Evolutionary conservation across 1,140 invertebrate species (phyloP), one percentile per base, ranked within the genome.

Genomic region (Atta colombica): DNA sequence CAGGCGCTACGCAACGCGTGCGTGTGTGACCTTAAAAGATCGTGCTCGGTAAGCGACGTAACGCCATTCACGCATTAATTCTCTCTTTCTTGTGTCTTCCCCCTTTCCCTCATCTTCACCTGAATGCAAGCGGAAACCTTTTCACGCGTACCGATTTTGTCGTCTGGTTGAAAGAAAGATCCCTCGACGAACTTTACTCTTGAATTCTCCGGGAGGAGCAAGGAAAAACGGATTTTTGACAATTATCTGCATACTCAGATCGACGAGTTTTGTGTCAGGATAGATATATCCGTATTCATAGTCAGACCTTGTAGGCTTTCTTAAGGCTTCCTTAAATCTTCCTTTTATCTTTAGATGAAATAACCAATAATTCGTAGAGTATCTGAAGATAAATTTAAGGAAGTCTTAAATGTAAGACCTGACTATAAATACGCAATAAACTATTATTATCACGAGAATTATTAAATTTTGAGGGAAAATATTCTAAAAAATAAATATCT

Each of bases 101-200:
- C n/a, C 45, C 45, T 18, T 21, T 18, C 31, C 21, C 55, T 45
- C 74, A 31, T 72, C 53, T 49, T 71, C 80, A 77, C 77, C 84
- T 94, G 90, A 93, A 94, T 93, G 90, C 88, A 81, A 91, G 92
- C 93, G 94, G 93, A 95, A 94, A 91, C 90, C 90, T 91, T 94
- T 95, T 95, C 93, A 94, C 91, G 93, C 89, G 91, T 90, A 77
- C 91, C 80, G 91, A 94, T 94, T 93, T 92, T 53, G 88, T 58
- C 45, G 49, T n/a, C 53, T 90, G 87, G 93, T 93, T 90, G 72
- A 88, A 90, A 87, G 69, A 84, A 89, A 28, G 60, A 3, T 16
- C 39, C 25, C 8, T 31, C 28, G 16, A 31, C 12, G 16, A 69
- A 21, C 84, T 45, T 60, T 53, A 8, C 55, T 28, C 16, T 7